Base-by-base conservation (phyloP, 2,888 invertebrate species). In the Phengaris arion region DNA sequence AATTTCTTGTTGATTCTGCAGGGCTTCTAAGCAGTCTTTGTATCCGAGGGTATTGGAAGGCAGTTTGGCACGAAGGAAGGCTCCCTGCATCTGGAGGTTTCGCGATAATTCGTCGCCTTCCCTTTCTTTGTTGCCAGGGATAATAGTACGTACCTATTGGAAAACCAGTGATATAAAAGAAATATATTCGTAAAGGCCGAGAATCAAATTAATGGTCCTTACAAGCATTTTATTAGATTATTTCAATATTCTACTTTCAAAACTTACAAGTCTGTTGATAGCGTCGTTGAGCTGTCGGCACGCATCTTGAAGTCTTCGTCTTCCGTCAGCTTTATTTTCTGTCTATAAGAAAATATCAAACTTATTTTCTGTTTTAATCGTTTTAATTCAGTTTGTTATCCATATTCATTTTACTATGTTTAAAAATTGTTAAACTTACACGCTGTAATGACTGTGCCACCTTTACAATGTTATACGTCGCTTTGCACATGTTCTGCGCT, bases 231-330 rank as follows among this genome's bases (percentile, higher is more conserved):
- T 35, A 35, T 35, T 3, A 35, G 35, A 35, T 2, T 35, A 35
- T 35, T 35, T 35, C 35, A 35, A 48, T 48, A 48, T 48, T 45
- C 69, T 22, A 45, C 59, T 3, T 35, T 22, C 22, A 2, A 35
- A 55, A 79, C 86, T 84, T 78, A 92, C 92, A 83, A 92, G 76
- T 81, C 85, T 87, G 68, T 87, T 87, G 35, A 92, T 84, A 0
- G 87, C 79, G 1, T 87, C 86, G 68, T 87, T 88, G 46, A 92
- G 81, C 4, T 79, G 77, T 0, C 83, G 83, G 64, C 87, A 85
- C 0, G 90, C 88, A 0, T 89, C 87, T 12, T 84, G 57, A 0
- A 91, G 80, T 68, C 83, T 82, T 12, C 87, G 80, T 46, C 84
- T 82, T 0, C 83, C 76, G 2, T 82, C 82, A 0, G 83, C 80